Evolutionary conservation across 1,140 invertebrate species (phyloP).

Genomic region (Batillaria attramentaria): DNA sequence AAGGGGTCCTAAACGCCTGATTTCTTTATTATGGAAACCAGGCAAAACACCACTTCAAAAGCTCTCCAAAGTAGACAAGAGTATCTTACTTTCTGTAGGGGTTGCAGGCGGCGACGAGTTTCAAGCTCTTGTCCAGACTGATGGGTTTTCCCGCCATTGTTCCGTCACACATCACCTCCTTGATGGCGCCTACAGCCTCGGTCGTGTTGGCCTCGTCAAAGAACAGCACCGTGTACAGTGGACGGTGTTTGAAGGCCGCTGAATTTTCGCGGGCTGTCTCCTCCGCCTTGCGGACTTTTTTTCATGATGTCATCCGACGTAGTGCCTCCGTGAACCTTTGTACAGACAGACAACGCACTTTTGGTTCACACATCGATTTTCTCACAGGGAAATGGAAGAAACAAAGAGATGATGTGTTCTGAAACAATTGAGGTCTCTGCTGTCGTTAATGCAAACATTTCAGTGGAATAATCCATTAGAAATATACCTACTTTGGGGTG

Average conservation of each 20-base stretch:
- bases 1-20: no score
- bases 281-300: slow-evolving; percentile 58
- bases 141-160: slow-evolving; percentile 56
- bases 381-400: no score
- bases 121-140: slow-evolving; percentile 49
- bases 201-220: slow-evolving; percentile 71
- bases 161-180: slow-evolving; percentile 69
- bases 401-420: no score
- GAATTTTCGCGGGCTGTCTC: slow-evolving; percentile 49
- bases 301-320: slow-evolving; percentile 54
- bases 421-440: no score
- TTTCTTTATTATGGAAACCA: no score
- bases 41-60: no score
- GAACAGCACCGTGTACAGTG: slow-evolving; percentile 66
- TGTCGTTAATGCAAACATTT: no score
- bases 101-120: slow-evolving; percentile 69
- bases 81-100: slow-evolving; percentile 66
- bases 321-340: slow-evolving; percentile 68
- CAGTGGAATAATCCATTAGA: no score
- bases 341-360: no score
- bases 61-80: no score
- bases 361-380: no score
- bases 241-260: slow-evolving; percentile 16
- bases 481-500: no score
- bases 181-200: slow-evolving; percentile 66